Evolutionary conservation across 2,888 invertebrate genomes (phyloP).

Genomic region (Tipula lateralis): DNA sequence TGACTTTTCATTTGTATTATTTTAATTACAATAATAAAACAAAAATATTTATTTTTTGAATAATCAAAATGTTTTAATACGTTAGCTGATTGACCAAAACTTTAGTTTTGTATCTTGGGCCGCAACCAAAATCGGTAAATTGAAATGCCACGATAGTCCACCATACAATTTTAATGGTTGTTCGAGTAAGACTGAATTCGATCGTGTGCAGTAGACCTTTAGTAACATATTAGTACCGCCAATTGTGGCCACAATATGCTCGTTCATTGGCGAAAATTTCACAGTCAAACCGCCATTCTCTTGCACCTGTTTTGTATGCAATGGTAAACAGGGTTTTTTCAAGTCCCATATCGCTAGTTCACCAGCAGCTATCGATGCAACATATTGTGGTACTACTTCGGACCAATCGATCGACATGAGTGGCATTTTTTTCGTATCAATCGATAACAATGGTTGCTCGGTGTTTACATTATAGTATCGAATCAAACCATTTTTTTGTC

Average conservation of each 20-base stretch:
- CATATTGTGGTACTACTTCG: constrained; percentile 45
- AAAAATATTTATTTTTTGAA: constrained; percentile 25
- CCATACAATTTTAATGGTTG: constrained; percentile 54
- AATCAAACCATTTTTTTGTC: constrained; percentile 69
- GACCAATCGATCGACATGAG: constrained; percentile 68
- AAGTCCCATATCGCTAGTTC: constrained; percentile 66
- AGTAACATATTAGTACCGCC: constrained; percentile 62
- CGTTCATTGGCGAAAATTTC: constrained; percentile 59
- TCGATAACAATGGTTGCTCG: constrained; percentile 61
- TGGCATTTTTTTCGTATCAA: constrained; percentile 58
- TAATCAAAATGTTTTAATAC: background rate
- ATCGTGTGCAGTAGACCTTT: constrained; percentile 59
- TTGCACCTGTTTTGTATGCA: constrained; percentile 57
- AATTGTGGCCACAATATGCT: constrained; percentile 60
- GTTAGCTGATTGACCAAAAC: constrained; percentile 50
- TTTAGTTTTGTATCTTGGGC: constrained; percentile 57
- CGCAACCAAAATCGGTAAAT: constrained; percentile 56
- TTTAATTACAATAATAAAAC: background rate
- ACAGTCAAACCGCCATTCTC: constrained; percentile 59
- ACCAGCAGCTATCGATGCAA: constrained; percentile 61
- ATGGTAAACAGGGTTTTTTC: constrained; percentile 59
- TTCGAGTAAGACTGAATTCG: constrained; percentile 53
- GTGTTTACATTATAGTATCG: constrained; percentile 66
- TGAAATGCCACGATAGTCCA: constrained; percentile 60
- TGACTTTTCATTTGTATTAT: constrained; percentile 1